Evolutionary conservation across 2,113 vertebrate species (phyloP).

Genomic region (Sylvilagus bachmani): DNA sequence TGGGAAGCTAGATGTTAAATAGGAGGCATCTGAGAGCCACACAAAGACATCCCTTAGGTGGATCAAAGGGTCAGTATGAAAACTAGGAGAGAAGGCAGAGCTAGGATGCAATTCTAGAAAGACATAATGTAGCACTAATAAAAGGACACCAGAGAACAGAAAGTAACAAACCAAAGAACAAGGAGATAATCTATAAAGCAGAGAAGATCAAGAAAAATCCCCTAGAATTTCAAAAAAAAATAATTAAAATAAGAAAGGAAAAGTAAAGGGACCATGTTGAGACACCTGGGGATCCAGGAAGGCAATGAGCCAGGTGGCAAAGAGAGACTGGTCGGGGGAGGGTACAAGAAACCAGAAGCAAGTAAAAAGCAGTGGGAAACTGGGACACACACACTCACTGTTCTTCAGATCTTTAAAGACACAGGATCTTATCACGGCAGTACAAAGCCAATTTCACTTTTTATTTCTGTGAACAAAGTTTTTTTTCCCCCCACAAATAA

Average conservation of each 20-base stretch:
- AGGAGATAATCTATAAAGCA: conserved; percentile 1
- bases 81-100: neutral
- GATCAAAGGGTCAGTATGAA: conserved; percentile 6
- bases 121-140: conserved; percentile 19
- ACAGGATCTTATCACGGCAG: neutral
- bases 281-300: neutral
- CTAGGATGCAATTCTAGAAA: neutral
- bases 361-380: neutral
- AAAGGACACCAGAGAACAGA: conserved; percentile 48
- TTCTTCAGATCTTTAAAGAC: conserved; percentile 46
- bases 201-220: conserved; percentile 29
- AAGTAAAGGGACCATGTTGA: neutral
- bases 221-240: neutral
- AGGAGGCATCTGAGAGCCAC: neutral
- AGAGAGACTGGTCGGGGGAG: neutral
- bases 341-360: neutral
- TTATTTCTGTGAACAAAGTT: conserved; percentile 41
- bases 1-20: neutral
- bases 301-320: neutral
- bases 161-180: neutral
- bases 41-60: neutral
- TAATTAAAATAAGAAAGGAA: neutral
- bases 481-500: conserved; percentile 5
- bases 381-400: neutral
- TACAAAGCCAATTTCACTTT: conserved; percentile 26